Percentiles rank a stretch among this genome's conserved stretches.
Conservation (phyloP, 2,888 invertebrate species). For the Caenorhabditis sp. region DNA sequence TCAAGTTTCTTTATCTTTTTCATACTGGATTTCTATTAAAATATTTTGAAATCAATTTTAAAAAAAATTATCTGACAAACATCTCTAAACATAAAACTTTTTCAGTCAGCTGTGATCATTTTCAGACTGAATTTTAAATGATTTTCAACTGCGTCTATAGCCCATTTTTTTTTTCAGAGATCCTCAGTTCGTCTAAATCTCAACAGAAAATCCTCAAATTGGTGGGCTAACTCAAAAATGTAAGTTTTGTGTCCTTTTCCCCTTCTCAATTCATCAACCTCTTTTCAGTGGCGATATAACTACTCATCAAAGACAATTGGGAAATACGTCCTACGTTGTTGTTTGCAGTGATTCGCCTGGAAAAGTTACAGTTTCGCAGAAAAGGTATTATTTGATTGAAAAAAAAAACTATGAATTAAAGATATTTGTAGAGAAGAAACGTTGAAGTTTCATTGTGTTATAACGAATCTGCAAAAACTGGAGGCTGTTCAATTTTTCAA, state of each 20-base stretch:
- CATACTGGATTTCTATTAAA: too few relatives aligned
- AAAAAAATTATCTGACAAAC: too few relatives aligned
- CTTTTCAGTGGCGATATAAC: conserved; percentile 14
- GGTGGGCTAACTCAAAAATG: conserved; percentile 31
- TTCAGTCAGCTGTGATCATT: too few relatives aligned
- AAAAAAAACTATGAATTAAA: too few relatives aligned
- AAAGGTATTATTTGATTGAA: conserved; percentile 38
- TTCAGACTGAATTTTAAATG: too few relatives aligned
- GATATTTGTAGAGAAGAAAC: conserved; percentile 58
- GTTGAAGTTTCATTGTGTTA: conserved; percentile 56
- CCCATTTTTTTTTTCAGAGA: conserved; percentile 21
- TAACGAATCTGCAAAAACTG: conserved; percentile 21
- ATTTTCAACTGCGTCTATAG: too few relatives aligned
- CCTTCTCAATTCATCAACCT: not conserved
- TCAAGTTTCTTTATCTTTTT: too few relatives aligned
- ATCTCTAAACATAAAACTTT: too few relatives aligned
- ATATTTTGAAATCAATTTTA: too few relatives aligned
- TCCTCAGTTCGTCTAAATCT: conserved; percentile 28
- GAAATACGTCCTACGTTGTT: conserved; percentile 29
- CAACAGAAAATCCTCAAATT: conserved; percentile 18
- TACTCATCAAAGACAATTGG: conserved; percentile 17
- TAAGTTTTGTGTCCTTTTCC: not conserved
- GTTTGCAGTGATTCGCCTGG: conserved; percentile 58
- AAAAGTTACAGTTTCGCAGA: conserved; percentile 46
- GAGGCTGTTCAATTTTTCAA: conserved; percentile 6